Base-by-base conservation (phyloP, 1,140 invertebrate genomes). In the Dendroctonus valens region DNA sequence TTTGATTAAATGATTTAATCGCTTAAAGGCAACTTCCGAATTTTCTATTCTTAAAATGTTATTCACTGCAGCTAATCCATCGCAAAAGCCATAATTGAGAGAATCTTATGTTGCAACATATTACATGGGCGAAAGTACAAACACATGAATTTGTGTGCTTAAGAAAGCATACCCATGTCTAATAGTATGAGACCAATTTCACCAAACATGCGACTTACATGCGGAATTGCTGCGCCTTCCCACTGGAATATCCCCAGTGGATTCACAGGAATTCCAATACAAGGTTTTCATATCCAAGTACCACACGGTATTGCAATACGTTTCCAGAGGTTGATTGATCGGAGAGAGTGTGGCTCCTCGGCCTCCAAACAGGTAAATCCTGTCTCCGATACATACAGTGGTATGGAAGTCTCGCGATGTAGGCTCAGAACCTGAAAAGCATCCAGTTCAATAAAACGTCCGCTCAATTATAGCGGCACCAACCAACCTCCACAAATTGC, bases 321-420 rank as follows among this genome's bases (percentile, higher is more conserved):
- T 83, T 79, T 92, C 91, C 7, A 53, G 14, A 71, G 70, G 85
- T 82, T 85, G 75, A 84, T 84, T 41, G 87, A 46, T 86, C 81
- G 74, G 73, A 86, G 59, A 26, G 7, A 67, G 63, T 15, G 67
- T 70, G 0, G 72, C 70, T 26, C 90, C 89, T 53, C 94, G 80
- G 0, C 94, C 94, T 26, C 94, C 94, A 81, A 92, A 96, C 46
- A 96, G 82, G 74, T 91, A 94, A 88, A 96, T 94, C 66, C 83
- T 81, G 70, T 86, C 79, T 59, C 84, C 85, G 70, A 93, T 79
- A 51, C 86, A 85, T 8, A 89, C 88, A 0, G 92, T 89, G 0
- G 94, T 88, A 76, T 96, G 93, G 76, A 97, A 97, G 80, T 97
- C 94, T 69, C 93, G 80, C 76, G 89, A 87, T 12, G 83, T 82